Evolutionary conservation across 2,888 invertebrate genomes (phyloP).

Genomic region (Junonia oenone): DNA sequence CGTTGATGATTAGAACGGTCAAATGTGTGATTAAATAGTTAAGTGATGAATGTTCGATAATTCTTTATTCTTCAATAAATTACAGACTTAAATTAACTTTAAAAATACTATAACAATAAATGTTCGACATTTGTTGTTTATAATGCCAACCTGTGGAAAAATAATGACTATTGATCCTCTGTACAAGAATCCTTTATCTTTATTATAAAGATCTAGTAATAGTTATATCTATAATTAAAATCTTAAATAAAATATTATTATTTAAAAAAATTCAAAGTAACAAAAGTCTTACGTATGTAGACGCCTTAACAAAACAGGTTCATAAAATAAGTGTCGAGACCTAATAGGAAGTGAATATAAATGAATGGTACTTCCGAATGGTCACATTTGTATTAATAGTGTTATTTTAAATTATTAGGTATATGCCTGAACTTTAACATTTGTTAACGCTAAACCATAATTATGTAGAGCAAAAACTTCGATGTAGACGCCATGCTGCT

Average conservation of each 20-base stretch:
- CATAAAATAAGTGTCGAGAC: conserved; percentile 14
- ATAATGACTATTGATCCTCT: too few species aligned
- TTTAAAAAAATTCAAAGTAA: not conserved
- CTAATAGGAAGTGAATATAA: conserved; percentile 24
- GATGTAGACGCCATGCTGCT: conserved; percentile 1
- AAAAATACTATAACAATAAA: too few species aligned
- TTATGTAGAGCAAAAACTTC: not conserved
- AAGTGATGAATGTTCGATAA: too few species aligned
- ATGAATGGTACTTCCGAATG: conserved; percentile 26
- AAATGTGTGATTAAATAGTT: not conserved
- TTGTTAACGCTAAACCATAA: conserved; percentile 8
- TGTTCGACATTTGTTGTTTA: too few species aligned
- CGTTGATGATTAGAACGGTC: conserved; percentile 1
- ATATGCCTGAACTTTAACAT: conserved; percentile 2
- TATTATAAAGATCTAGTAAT: too few species aligned
- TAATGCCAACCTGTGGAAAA: too few species aligned
- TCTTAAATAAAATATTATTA: too few species aligned
- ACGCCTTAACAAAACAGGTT: conserved; percentile 17
- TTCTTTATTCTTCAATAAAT: too few species aligned
- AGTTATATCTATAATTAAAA: too few species aligned
- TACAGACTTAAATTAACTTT: too few species aligned
- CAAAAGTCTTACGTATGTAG: conserved; percentile 5
- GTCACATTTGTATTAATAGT: conserved; percentile 1
- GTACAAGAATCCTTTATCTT: too few species aligned
- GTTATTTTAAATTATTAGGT: conserved; percentile 1